phyloP scores from a whole-genome alignment of 2,888 invertebrate genomes.

The Lamproptera curius region DNA sequence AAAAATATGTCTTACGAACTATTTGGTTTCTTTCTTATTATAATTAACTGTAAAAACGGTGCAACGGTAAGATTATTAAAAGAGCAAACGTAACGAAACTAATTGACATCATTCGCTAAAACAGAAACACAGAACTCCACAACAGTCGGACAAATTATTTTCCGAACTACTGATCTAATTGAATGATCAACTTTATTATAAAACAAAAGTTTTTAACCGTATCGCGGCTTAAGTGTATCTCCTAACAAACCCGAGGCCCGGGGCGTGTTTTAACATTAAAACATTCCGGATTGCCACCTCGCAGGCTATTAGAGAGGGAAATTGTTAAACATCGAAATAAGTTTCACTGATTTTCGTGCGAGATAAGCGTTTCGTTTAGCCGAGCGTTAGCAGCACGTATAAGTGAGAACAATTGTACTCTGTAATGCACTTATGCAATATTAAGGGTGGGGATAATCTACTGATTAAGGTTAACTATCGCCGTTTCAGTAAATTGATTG shows the following conservation, averaged over 20 bases:
- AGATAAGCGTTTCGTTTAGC: conserved; percentile 11
- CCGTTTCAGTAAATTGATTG: conserved; percentile 11
- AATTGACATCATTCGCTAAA: too few relatives aligned
- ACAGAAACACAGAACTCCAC: conserved; percentile 23
- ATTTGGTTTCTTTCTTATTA: too few relatives aligned
- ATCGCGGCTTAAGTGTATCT: conserved; percentile 11
- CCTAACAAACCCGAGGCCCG: conserved; percentile 1
- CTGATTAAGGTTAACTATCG: conserved; percentile 8
- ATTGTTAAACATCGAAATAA: conserved; percentile 13
- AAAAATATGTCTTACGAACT: too few relatives aligned
- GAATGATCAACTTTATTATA: conserved; percentile 40
- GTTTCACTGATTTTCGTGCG: conserved; percentile 9
- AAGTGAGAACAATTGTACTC: conserved; percentile 4
- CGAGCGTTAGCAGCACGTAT: conserved; percentile 8
- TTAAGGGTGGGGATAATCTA: conserved; percentile 5
- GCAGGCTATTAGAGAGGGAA: conserved; percentile 12
- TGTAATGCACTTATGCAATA: conserved; percentile 11
- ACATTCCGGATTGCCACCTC: conserved; percentile 25
- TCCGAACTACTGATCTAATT: conserved; percentile 33
- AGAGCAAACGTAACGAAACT: too few relatives aligned
- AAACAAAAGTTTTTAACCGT: conserved; percentile 34
- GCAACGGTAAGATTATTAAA: too few relatives aligned
- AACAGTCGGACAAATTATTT: conserved; percentile 23
- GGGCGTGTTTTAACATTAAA: conserved; percentile 27
- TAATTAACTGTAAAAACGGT: too few relatives aligned